Conservation (phyloP, 2,113 vertebrate species). For the Anolis carolinensis region DNA sequence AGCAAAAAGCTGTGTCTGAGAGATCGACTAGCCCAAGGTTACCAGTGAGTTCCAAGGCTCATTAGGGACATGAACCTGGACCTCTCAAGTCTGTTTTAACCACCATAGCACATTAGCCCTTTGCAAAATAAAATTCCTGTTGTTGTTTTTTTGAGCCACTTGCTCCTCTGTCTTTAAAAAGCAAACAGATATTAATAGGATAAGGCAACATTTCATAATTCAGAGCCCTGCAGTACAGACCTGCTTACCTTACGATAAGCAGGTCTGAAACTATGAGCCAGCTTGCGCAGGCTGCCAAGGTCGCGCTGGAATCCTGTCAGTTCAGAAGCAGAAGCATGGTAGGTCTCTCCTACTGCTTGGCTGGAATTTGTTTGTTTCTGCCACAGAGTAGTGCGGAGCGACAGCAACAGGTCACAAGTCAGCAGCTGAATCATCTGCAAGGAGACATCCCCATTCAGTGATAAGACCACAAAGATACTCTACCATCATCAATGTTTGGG, state of each 20-base stretch:
- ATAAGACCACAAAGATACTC: neutral
- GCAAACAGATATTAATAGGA: rapidly evolving
- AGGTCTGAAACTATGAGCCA: constrained; percentile 89
- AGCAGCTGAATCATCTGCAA: constrained; percentile 91
- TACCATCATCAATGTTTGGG: rapidly evolving
- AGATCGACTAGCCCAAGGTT: neutral
- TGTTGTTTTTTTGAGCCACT: too few relatives aligned
- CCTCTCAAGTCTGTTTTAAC: neutral
- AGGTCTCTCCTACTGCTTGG: constrained; percentile 86
- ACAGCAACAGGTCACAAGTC: constrained; percentile 91
- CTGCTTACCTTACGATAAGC: constrained; percentile 94
- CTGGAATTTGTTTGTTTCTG: constrained; percentile 83
- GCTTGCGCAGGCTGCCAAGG: constrained; percentile 90
- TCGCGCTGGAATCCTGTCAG: constrained; percentile 95
- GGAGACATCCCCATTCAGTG: constrained; percentile 18
- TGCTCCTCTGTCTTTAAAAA: neutral
- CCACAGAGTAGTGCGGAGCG: constrained; percentile 92
- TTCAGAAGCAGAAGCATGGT: constrained; percentile 85
- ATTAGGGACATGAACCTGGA: neutral
- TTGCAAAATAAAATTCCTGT: neutral
- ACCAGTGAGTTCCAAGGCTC: neutral
- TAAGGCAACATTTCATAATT: neutral
- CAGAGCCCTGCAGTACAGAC: neutral
- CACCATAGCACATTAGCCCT: neutral
- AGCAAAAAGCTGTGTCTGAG: neutral